phyloP scores from a whole-genome alignment of 2,113 vertebrate species.

The Vanacampus margaritifer region DNA sequence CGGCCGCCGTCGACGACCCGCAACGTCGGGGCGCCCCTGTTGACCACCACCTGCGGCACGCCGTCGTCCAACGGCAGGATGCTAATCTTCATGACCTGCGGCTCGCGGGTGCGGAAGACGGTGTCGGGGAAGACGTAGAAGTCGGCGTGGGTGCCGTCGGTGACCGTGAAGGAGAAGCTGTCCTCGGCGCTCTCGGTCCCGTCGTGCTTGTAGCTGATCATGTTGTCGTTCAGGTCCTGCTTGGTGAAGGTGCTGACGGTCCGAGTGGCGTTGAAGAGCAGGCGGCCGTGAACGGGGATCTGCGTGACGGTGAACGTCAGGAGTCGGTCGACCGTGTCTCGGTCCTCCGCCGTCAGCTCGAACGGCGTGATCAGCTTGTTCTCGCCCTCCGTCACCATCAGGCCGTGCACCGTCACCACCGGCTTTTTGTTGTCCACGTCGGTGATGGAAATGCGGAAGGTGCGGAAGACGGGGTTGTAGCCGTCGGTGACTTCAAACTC shows the following conservation, averaged over 20 bases:
- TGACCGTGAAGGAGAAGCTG: conserved; percentile 92
- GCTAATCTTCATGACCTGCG: conserved; percentile 86
- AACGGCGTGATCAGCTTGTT: conserved; percentile 93
- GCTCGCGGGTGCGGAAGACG: conserved; percentile 82
- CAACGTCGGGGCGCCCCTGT: conserved; percentile 85
- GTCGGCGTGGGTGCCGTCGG: conserved; percentile 89
- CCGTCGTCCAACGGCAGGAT: conserved; percentile 84
- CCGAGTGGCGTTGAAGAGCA: conserved; percentile 82
- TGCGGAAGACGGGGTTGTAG: conserved; percentile 91
- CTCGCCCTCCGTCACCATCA: conserved; percentile 82
- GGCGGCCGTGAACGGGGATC: conserved; percentile 83
- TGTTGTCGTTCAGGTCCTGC: conserved; percentile 91
- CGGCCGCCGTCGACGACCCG: conserved; percentile 80
- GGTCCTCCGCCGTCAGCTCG: conserved; percentile 88
- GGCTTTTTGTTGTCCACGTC: conserved; percentile 97
- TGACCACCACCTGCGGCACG: conserved; percentile 82
- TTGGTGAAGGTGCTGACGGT: conserved; percentile 83
- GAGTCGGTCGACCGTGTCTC: conserved; percentile 81
- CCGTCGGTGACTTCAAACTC: conserved; percentile 96
- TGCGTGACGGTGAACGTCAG: conserved; percentile 87
- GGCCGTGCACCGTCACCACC: conserved; percentile 81
- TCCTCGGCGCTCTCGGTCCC: conserved; percentile 84
- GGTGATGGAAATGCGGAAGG: conserved; percentile 89
- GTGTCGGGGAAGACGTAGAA: conserved; percentile 94
- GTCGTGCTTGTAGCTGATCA: conserved; percentile 91